Evolutionary conservation across 2,797 vertebrate genomes (phyloP), one percentile per base, ranked within the genome.

Genomic region (Danio tinwini): DNA sequence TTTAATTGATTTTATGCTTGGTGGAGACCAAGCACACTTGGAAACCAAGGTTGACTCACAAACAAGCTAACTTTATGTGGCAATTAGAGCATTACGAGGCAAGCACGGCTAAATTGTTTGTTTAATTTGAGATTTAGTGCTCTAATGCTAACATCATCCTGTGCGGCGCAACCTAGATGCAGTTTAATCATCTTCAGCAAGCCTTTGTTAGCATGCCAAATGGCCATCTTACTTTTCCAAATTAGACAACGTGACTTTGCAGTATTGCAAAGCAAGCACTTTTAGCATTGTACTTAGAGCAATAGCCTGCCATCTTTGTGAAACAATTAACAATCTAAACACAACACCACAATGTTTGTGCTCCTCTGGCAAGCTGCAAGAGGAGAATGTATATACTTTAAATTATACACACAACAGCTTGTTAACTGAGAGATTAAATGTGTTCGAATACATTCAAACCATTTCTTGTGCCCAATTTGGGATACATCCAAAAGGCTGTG

Each of bases 71-170:
- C 61, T 85, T 85, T 82, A 85, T 82, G 40, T 67, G 76, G 42
- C 80, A 67, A 63, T 84, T 83, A 80, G 40, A 63, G 73, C 67
- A 84, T 83, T 75, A 84, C 50, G 19, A 84, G 78, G 44, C 72
- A 40, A 42, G 50, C 59, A 44, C 82, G 64, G 63, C 61, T 68
- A 74, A 74, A 50, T 80, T 58, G 75, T 78, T 79, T 78, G 44
- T 84, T 81, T 85, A 80, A 84, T 80, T 64, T 40, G 29, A 19
- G 52, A 85, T 72, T 76, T 67, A 78, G 71, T 62, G 47, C 73
- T 49, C 40, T 81, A 82, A 88, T 29, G 56, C 63, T 29, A 78
- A 77, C 45, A 74, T 78, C 49, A 69, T 16, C 10, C 12, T 68
- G 67, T 65, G 39, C 40, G 44, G 58, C 42, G 21, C 12, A 67